Conservation (phyloP, 2,797 vertebrate genomes). For the Sciurus vulgaris region DNA sequence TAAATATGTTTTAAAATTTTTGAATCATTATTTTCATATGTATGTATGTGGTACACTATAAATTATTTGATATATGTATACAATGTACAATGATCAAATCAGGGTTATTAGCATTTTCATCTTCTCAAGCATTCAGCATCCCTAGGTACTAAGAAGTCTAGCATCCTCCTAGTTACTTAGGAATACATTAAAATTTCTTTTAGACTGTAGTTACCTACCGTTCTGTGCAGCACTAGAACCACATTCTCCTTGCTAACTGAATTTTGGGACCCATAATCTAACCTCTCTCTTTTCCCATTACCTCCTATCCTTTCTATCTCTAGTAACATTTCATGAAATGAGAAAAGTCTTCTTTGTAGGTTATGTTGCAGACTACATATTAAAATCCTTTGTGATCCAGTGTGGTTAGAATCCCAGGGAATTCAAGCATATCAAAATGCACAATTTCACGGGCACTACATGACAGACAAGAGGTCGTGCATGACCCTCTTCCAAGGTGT, state of each 20-base stretch:
- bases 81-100: no score
- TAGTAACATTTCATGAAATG: not conserved
- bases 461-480: no score
- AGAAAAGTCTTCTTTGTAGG: not conserved
- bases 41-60: not conserved
- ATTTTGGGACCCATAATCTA: no score
- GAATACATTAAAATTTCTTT: not conserved
- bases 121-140: not conserved
- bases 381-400: not conserved
- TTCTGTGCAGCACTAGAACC: not conserved
- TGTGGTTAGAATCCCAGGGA: not conserved
- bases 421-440: not conserved
- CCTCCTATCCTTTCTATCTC: not conserved
- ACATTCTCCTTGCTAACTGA: not conserved
- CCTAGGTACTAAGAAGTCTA: not conserved
- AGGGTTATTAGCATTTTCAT: not conserved
- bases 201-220: not conserved
- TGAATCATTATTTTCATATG: not conserved
- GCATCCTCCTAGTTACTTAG: not conserved
- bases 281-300: not conserved
- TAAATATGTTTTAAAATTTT: not conserved
- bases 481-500: not conserved
- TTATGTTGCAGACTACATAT: not conserved
- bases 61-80: not conserved
- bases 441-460: not conserved